Evolutionary conservation across 2,113 vertebrate genomes (phyloP).

Genomic region (Acrocephalus kingi): DNA sequence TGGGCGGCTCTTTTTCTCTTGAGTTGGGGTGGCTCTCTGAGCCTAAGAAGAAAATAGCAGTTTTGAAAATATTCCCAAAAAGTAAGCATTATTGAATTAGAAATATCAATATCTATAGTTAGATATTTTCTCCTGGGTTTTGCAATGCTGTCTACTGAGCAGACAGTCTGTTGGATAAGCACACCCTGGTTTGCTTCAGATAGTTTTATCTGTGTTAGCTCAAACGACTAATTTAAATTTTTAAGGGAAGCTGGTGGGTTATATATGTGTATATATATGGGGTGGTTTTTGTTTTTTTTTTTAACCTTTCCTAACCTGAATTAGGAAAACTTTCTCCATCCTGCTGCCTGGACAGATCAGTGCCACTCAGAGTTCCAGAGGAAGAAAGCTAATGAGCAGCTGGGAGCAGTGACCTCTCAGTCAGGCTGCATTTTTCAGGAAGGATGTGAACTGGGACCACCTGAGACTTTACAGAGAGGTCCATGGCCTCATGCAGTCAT

Average conservation of each 20-base stretch:
- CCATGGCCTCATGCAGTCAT: background rate
- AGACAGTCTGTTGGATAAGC: background rate
- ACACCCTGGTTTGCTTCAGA: background rate
- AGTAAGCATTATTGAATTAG: background rate
- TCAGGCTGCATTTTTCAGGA: background rate
- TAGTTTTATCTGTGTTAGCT: background rate
- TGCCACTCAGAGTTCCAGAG: background rate
- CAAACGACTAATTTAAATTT: background rate
- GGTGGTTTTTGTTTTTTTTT: too few relatives aligned
- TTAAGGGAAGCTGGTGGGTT: background rate
- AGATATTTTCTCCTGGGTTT: background rate
- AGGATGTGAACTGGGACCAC: background rate
- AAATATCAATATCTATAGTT: background rate
- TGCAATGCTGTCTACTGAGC: background rate
- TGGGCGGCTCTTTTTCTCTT: background rate
- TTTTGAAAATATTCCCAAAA: conserved; percentile 1
- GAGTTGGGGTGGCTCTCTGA: background rate
- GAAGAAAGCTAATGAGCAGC: background rate
- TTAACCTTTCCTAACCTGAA: background rate
- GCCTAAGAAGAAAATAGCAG: background rate
- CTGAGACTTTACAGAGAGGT: background rate
- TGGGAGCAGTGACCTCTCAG: background rate
- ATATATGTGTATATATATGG: background rate
- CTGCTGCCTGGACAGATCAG: background rate
- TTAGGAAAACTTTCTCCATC: background rate